Percentiles rank a stretch among this genome's conserved stretches.
Conservation (phyloP, 1,140 invertebrate genomes). For the Trissolcus basalis region DNA sequence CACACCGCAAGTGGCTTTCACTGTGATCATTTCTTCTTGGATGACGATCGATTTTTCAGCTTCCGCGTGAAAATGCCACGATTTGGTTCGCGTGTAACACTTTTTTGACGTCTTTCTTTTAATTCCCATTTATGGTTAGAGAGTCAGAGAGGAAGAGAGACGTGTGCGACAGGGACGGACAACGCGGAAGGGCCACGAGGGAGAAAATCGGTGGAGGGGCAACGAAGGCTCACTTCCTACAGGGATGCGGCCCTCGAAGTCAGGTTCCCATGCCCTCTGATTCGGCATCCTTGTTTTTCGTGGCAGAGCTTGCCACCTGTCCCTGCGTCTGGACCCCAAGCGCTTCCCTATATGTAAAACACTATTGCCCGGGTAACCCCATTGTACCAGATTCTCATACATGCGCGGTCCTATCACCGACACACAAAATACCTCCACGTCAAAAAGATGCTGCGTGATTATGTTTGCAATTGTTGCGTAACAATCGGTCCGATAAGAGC, state of each 20-base stretch:
- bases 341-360: constrained; percentile 71
- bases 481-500: constrained; percentile 30
- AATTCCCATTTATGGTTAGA: constrained; percentile 12
- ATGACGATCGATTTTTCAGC: neutral
- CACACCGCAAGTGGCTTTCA: neutral
- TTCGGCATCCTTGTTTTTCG: constrained; percentile 48
- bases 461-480: constrained; percentile 49
- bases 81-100: neutral
- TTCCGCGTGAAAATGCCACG: neutral
- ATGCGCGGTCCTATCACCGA: constrained; percentile 24
- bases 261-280: constrained; percentile 74
- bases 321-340: constrained; percentile 69
- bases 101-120: constrained; percentile 1
- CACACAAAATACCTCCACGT: constrained; percentile 28
- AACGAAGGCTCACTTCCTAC: constrained; percentile 65
- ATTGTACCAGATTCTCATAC: constrained; percentile 57
- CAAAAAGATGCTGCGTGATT: constrained; percentile 51
- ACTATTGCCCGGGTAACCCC: constrained; percentile 65
- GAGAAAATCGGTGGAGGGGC: constrained; percentile 7
- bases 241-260: constrained; percentile 75
- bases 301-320: constrained; percentile 69
- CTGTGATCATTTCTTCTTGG: neutral
- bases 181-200: constrained; percentile 25
- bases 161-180: constrained; percentile 16
- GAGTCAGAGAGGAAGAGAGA: constrained; percentile 13